Percentiles rank a stretch among this genome's conserved stretches.
Conservation (phyloP, 1,140 invertebrate genomes). For the Bactericera cockerelli region DNA sequence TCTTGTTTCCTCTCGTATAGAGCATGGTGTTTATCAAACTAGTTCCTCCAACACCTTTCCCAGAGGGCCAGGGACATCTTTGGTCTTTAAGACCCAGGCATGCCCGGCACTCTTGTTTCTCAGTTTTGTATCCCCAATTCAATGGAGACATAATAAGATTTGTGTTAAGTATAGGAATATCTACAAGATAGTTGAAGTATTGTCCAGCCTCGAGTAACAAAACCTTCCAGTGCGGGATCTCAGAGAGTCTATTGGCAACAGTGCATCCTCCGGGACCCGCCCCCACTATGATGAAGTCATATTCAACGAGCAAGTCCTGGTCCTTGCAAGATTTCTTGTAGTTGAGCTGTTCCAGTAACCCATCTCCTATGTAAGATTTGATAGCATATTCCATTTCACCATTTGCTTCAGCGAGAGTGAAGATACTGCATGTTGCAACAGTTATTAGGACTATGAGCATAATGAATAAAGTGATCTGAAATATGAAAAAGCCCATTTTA, state of each 20-base stretch:
- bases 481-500: no score
- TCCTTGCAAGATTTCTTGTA: background rate
- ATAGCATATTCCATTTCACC: background rate
- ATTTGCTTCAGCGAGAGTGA: no score
- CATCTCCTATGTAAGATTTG: slow-evolving; percentile 2
- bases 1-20: slow-evolving; percentile 39
- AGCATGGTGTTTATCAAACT: slow-evolving; percentile 45
- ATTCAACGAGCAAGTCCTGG: background rate
- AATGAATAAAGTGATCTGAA: no score
- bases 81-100: slow-evolving; percentile 44
- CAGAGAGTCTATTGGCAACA: slow-evolving; percentile 37
- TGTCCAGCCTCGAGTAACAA: slow-evolving; percentile 42
- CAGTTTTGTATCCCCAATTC: slow-evolving; percentile 65
- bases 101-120: slow-evolving; percentile 44
- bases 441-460: no score
- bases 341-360: background rate
- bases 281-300: slow-evolving; percentile 29
- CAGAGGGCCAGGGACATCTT: slow-evolving; percentile 43
- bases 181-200: slow-evolving; percentile 24
- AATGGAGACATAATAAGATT: background rate
- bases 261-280: slow-evolving; percentile 39
- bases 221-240: slow-evolving; percentile 30
- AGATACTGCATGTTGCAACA: no score
- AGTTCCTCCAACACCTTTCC: slow-evolving; percentile 43
- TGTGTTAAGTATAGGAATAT: background rate